Percentiles rank a stretch among this genome's conserved stretches.
Conservation (phyloP, 2,113 vertebrate species). For the Actenoides lindsayi region DNA sequence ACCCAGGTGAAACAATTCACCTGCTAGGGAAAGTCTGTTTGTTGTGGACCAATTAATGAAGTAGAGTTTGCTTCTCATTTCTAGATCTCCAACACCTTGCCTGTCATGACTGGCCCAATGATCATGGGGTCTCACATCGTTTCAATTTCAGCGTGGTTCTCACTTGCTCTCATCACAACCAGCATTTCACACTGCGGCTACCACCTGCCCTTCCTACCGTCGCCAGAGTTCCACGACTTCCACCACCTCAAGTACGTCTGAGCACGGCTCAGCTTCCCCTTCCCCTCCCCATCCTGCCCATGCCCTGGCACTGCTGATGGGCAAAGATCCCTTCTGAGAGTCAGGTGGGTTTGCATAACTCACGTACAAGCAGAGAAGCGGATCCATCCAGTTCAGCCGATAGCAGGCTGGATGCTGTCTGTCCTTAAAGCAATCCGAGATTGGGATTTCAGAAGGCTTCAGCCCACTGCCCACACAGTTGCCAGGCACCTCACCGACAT, state of each 20-base stretch:
- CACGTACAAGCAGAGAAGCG: background rate
- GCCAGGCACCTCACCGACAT: background rate
- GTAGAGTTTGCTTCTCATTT: background rate
- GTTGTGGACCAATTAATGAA: background rate
- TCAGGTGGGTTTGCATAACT: background rate
- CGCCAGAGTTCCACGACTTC: conserved; percentile 94
- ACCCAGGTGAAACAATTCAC: background rate
- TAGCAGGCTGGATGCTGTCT: background rate
- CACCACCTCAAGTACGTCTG: conserved; percentile 91
- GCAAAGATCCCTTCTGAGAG: background rate
- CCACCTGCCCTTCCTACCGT: conserved; percentile 92
- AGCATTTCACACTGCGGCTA: conserved; percentile 93
- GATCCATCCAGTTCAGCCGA: background rate
- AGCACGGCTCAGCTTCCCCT: background rate
- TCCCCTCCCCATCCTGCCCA: background rate
- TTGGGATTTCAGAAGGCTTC: background rate
- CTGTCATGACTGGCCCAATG: conserved; percentile 80
- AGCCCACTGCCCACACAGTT: background rate
- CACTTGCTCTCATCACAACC: conserved; percentile 81
- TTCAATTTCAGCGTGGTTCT: conserved; percentile 85
- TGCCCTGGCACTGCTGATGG: accelerated
- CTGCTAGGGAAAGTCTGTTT: background rate
- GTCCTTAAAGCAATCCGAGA: background rate
- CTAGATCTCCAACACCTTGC: conserved; percentile 89
- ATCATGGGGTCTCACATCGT: conserved; percentile 86